Base-by-base conservation (phyloP, 2,888 invertebrate species). In the Cotesia congregata region DNA sequence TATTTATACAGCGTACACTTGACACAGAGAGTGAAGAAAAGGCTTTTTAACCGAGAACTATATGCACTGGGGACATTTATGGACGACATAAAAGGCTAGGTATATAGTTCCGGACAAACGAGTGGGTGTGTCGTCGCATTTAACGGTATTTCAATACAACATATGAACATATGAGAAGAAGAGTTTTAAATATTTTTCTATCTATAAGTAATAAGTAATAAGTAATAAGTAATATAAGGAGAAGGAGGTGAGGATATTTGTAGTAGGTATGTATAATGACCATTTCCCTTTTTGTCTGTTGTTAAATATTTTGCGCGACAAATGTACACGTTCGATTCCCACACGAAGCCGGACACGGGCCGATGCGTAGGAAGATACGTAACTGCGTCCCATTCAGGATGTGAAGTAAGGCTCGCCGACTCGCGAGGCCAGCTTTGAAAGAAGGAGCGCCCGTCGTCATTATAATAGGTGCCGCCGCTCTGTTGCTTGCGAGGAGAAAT, bases 381-480 rank as follows among this genome's bases (percentile, higher is more conserved):
- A 79, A 75, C 70, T 75, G 77, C 77, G 77, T 78, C 75, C 76
- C 78, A 76, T 81, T 82, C 81, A 82, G 83, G 83, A 83, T 83
- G 80, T 83, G 83, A 83, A 80, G 81, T 79, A 82, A 82, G 79
- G 81, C 80, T 79, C 78, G 77, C 78, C 80, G 68, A 73, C 77
- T 78, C 62, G 74, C 79, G 77, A 79, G 77, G 80, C 76, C 80
- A 78, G 69, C 77, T 78, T 78, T 78, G 79, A 78, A 80, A 79
- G 74, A 79, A 83, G 84, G 83, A 83, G 84, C 83, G 82, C 83
- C 80, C 80, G 82, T 50, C 12, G 50, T 81, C 79, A 82, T 82
- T 82, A 82, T 80, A 82, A 82, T 81, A 80, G 82, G 81, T 81
- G 80, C 82, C 81, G 82, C 50, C 50, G 50, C 12, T 50, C 9